Base-by-base conservation (phyloP, 2,113 vertebrate genomes). In the Scomber colias region DNA sequence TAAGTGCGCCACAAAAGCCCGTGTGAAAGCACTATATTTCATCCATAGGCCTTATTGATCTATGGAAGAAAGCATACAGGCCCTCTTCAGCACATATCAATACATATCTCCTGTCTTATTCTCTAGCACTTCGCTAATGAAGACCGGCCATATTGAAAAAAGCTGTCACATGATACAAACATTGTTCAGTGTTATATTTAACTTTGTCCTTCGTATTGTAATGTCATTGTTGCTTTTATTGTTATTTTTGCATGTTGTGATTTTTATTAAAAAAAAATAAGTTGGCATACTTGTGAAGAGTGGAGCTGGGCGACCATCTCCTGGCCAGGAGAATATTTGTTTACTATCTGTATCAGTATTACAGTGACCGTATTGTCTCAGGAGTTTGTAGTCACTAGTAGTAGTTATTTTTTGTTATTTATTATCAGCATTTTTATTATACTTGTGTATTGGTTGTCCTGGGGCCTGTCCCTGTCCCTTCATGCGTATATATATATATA, bases 321-420 rank as follows among this genome's bases (percentile, higher is more conserved):
- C 64, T 84, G 31, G 9, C 57, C 67, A 19, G 90, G 75, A 87
- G 75, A 77, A 80, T 78, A 53, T 83, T 82, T 87, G 88, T 92
- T 92, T 86, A 89, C 88, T 89, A 72, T 87, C 69, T 68, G 86
- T 90, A 82, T 91, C 90, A 71, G 91, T 92, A 92, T 90, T 89
- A 88, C 89, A 92, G 90, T 93, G 89, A 81, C 89, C 81, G 88
- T 94, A 87, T 92, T 79, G 90, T 92, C 90, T 92, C 92, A 93
- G 92, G 90, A 94, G 88, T 90, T 90, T 74, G 84, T 91, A 85
- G 89, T 86, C 79, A 75, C 59, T 84, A 79, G 87, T 79, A 75
- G 84, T 90, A 78, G 71, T 45, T 84, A 11, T 55, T 86, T 27
- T 85, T 54, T 90, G 57, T 90, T 89, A 92, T 91, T 92, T 94